Percentiles rank a stretch among this genome's conserved stretches.
Evolutionary conservation across 2,888 invertebrate species (phyloP).

Genomic region (Melieria picta): DNA sequence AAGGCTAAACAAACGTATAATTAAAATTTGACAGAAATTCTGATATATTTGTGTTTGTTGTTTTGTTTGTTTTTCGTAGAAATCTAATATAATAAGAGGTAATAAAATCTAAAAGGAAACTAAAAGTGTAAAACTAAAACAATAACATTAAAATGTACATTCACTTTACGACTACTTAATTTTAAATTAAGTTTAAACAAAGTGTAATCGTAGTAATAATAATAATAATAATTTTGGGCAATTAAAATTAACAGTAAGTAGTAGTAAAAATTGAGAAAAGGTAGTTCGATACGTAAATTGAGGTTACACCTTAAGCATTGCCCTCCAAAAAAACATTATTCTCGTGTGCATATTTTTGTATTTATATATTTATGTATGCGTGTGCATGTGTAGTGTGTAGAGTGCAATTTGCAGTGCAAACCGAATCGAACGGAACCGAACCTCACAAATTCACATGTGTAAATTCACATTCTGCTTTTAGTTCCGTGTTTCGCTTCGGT

Average conservation of each 20-base stretch:
- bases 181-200: conserved; percentile 10
- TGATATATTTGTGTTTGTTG: not conserved
- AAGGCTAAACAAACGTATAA: conserved; percentile 17
- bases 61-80: conserved; percentile 15
- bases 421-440: too few species aligned
- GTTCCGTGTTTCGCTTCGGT: too few species aligned
- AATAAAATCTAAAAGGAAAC: not conserved
- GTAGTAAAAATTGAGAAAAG: conserved; percentile 16
- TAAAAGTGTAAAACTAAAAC: not conserved
- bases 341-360: not conserved
- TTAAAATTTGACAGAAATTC: conserved; percentile 6
- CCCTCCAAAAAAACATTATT: not conserved
- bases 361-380: conserved; percentile 7
- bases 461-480: too few species aligned
- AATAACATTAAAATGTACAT: not conserved
- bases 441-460: too few species aligned
- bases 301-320: too few species aligned
- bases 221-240: conserved; percentile 22
- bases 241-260: conserved; percentile 10
- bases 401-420: too few species aligned
- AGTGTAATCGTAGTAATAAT: conserved; percentile 22
- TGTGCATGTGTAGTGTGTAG: not conserved
- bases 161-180: conserved; percentile 12
- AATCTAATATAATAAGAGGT: conserved; percentile 14
- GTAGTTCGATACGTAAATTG: conserved; percentile 9